phyloP scores from a whole-genome alignment of 2,113 vertebrate genomes.

The Tetrax tetrax region DNA sequence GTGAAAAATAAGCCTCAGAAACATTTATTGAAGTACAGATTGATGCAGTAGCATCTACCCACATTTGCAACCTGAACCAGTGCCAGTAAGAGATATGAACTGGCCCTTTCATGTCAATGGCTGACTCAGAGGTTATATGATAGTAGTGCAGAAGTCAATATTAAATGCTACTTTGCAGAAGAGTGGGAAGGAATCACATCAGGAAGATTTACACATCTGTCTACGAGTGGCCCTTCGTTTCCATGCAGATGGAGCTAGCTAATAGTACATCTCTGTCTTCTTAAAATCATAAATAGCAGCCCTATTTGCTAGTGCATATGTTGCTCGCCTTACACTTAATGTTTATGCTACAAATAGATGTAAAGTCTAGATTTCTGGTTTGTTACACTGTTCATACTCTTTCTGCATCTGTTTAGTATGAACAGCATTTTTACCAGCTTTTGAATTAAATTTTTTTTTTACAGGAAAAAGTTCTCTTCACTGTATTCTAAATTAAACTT shows the following conservation, averaged over 20 bases:
- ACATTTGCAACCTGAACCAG: neutral
- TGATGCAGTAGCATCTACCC: neutral
- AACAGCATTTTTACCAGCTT: neutral
- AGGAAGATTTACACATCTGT: neutral
- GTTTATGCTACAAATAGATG: neutral
- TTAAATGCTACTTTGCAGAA: neutral
- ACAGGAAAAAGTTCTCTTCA: neutral
- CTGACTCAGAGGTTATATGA: neutral
- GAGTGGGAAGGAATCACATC: neutral
- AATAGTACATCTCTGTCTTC: neutral
- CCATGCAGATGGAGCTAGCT: neutral
- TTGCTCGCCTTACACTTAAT: neutral
- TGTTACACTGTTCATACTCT: neutral
- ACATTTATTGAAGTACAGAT: neutral
- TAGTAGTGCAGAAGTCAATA: neutral
- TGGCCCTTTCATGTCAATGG: neutral
- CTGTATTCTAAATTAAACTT: neutral
- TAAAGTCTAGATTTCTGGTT: neutral
- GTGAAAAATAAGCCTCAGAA: slow-evolving; percentile 25
- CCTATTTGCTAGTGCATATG: neutral
- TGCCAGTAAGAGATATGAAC: neutral
- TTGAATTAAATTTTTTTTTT: neutral
- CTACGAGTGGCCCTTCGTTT: neutral
- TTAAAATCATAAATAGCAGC: neutral
- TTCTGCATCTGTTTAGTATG: neutral